Conservation (phyloP, 1,140 invertebrate genomes). For the silkworm (Bombyx mori) region ASM3026992v2 NC_085111.1:13072501-13073000, state of each 20-base stretch:
- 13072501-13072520: slow-evolving; percentile 43
- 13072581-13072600: slow-evolving; percentile 31
- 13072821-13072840: too few relatives aligned
- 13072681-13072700: slow-evolving; percentile 43
- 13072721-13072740: slow-evolving; percentile 37
- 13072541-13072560: slow-evolving; percentile 58
- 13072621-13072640: slow-evolving; percentile 25
- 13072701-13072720: slow-evolving; percentile 35
- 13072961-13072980: too few relatives aligned
- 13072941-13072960: too few relatives aligned
- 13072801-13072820: slow-evolving; percentile 14
- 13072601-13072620: slow-evolving; percentile 26
- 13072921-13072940: too few relatives aligned
- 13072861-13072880: too few relatives aligned
- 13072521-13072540: slow-evolving; percentile 65
- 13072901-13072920: too few relatives aligned
- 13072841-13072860: too few relatives aligned
- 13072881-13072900: too few relatives aligned
- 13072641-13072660: slow-evolving; percentile 25
- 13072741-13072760: slow-evolving; percentile 36
- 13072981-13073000: too few relatives aligned
- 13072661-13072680: slow-evolving; percentile 39
- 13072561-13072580: slow-evolving; percentile 48
- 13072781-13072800: slow-evolving; percentile 48
- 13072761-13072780: slow-evolving; percentile 33